Percentiles rank a stretch among this genome's conserved stretches.
Evolutionary conservation across 2,113 vertebrate genomes (phyloP).

Genomic region (Odocoileus hemionus): DNA sequence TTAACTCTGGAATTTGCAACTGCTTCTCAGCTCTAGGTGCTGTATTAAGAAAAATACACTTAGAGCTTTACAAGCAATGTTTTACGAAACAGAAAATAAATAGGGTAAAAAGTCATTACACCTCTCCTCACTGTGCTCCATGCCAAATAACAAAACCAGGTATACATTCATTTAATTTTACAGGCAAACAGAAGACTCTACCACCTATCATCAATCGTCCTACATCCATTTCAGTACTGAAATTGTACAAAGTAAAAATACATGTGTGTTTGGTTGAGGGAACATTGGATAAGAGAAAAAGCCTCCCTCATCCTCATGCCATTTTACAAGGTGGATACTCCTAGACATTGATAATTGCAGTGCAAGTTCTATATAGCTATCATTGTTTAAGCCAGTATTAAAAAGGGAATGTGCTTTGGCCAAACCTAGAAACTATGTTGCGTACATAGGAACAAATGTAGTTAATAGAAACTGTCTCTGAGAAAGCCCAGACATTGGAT

Average conservation of each 20-base stretch:
- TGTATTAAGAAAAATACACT: conserved; percentile 47
- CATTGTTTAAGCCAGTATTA: background rate
- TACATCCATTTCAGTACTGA: background rate
- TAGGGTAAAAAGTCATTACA: background rate
- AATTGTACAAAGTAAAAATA: background rate
- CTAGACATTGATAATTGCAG: background rate
- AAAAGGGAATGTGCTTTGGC: background rate
- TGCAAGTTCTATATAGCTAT: background rate
- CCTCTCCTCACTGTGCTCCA: background rate
- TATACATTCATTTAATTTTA: background rate
- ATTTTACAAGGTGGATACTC: background rate
- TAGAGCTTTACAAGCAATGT: background rate
- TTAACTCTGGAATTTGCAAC: conserved; percentile 50
- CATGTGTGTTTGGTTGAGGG: background rate
- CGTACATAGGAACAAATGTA: background rate
- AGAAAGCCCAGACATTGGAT: background rate
- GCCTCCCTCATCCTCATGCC: background rate
- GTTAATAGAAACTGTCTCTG: background rate
- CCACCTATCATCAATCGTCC: background rate
- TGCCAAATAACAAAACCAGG: background rate
- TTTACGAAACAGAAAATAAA: conserved; percentile 53
- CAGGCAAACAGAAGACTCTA: background rate
- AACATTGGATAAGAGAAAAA: background rate
- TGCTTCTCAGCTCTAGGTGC: conserved; percentile 18
- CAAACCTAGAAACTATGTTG: background rate